phyloP scores from a whole-genome alignment of 2,113 vertebrate genomes.

The Lagenorhynchus albirostris region DNA sequence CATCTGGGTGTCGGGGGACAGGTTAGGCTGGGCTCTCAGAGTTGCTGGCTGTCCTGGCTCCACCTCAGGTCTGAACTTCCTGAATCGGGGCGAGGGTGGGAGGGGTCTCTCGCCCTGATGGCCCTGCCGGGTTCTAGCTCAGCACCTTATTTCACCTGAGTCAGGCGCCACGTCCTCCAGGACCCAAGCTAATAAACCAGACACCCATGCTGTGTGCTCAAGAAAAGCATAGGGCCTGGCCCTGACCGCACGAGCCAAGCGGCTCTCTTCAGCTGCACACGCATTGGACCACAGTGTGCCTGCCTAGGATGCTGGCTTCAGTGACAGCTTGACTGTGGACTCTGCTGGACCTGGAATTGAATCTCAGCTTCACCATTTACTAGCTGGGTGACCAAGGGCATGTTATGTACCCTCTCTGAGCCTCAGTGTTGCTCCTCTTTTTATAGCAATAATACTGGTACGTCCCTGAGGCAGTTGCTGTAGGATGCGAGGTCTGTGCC shows the following conservation, averaged over 20 bases:
- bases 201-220: neutral
- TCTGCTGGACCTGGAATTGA: neutral
- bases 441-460: too few species aligned
- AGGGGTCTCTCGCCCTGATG: neutral
- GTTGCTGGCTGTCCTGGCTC: neutral
- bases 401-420: neutral
- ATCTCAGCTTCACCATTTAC: neutral
- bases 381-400: neutral
- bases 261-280: too few species aligned
- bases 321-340: neutral
- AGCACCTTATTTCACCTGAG: neutral
- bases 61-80: neutral
- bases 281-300: accelerated
- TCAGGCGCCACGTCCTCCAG: neutral
- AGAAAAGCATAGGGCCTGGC: neutral
- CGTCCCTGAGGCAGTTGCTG: accelerated
- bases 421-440: neutral
- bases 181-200: neutral
- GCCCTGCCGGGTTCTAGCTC: neutral
- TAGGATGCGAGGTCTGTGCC: neutral
- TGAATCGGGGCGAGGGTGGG: neutral
- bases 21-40: neutral
- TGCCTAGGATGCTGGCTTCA: neutral
- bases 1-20: neutral
- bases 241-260: accelerated